Conservation (phyloP, 2,113 vertebrate species). For the Alouatta palliata region DNA sequence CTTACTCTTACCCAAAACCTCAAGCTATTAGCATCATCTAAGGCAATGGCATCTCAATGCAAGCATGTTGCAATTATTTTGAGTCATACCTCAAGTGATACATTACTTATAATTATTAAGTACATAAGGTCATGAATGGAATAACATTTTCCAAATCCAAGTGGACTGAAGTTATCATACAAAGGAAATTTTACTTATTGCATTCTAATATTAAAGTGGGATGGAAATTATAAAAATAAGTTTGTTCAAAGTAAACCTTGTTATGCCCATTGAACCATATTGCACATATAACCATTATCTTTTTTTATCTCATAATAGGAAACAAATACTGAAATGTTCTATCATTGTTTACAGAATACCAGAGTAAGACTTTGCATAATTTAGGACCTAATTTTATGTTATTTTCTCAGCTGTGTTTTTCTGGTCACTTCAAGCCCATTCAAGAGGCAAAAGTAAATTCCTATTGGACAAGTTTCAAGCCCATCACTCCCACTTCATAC, state of each 20-base stretch:
- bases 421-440: neutral
- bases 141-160: conserved; percentile 31
- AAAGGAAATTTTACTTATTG: neutral
- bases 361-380: neutral
- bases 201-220: neutral
- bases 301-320: neutral
- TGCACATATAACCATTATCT: neutral
- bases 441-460: neutral
- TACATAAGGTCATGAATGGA: neutral
- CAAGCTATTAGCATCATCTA: neutral
- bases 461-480: neutral
- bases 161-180: neutral
- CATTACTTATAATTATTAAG: neutral
- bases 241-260: neutral
- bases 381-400: neutral
- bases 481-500: neutral
- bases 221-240: neutral
- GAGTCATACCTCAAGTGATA: neutral
- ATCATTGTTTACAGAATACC: neutral
- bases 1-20: neutral
- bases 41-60: neutral
- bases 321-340: neutral
- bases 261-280: neutral
- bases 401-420: neutral
- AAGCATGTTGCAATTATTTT: neutral